phyloP scores from a whole-genome alignment of 2,797 vertebrate genomes.

The Sternarchorhynchus goeldii region DNA sequence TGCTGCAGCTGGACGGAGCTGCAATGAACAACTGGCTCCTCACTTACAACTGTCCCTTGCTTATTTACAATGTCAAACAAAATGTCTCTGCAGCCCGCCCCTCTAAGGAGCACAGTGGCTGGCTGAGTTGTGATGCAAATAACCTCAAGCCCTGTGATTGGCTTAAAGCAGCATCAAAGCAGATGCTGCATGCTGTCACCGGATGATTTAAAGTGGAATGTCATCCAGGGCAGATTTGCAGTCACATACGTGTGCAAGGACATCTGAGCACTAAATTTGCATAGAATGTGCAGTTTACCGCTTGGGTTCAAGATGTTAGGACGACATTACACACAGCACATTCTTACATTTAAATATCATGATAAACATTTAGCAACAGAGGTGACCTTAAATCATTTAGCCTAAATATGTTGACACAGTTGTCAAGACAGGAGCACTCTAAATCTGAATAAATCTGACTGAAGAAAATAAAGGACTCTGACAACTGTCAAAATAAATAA shows the following conservation, averaged over 20 bases:
- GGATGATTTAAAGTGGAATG: slow-evolving; percentile 84
- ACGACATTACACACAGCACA: neutral
- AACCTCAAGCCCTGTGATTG: slow-evolving; percentile 61
- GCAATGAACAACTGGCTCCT: slow-evolving; percentile 74
- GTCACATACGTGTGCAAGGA: slow-evolving; percentile 68
- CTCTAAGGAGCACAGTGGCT: slow-evolving; percentile 64
- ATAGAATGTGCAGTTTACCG: slow-evolving; percentile 10
- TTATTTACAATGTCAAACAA: slow-evolving; percentile 90
- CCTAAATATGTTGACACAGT: slow-evolving; percentile 16
- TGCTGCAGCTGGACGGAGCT: slow-evolving; percentile 66
- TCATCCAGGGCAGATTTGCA: slow-evolving; percentile 70
- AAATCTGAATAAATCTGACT: neutral
- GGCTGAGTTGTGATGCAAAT: slow-evolving; percentile 66
- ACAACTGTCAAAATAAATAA: neutral
- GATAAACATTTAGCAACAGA: slow-evolving; percentile 3
- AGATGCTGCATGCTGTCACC: slow-evolving; percentile 79
- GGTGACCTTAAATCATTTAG: slow-evolving; percentile 15
- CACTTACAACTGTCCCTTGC: slow-evolving; percentile 81
- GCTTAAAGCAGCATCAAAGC: slow-evolving; percentile 64
- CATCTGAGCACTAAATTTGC: slow-evolving; percentile 39
- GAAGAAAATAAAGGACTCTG: neutral
- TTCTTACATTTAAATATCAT: neutral
- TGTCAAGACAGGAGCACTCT: slow-evolving; percentile 1
- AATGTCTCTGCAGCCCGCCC: slow-evolving; percentile 78
- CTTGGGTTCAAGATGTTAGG: neutral